Evolutionary conservation across 1,140 invertebrate genomes (phyloP).

Genomic region (Caenorhabditis tropicalis): DNA sequence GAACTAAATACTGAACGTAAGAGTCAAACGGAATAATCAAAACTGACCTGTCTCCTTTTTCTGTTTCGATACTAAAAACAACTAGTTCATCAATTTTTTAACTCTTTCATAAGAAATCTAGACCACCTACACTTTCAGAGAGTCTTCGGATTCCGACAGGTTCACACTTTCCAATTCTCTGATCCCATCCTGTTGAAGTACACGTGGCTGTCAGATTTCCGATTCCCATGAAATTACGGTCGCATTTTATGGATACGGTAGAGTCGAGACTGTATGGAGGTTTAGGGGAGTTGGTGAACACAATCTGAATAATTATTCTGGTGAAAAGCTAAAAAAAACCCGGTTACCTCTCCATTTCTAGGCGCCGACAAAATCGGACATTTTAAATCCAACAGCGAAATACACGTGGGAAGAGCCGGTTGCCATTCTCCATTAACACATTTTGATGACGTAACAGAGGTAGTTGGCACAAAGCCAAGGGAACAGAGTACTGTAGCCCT

Average conservation of each 20-base stretch:
- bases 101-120: not conserved
- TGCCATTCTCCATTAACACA: constrained; percentile 14
- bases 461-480: not conserved
- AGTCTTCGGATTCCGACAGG: constrained; percentile 8
- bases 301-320: not conserved
- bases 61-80: constrained; percentile 8
- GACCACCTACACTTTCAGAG: constrained; percentile 7
- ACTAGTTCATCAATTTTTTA: not conserved
- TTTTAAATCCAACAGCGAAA: not conserved
- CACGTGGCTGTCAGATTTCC: constrained; percentile 13
- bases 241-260: not conserved
- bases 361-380: constrained; percentile 27
- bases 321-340: not conserved
- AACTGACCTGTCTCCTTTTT: not conserved
- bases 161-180: constrained; percentile 8
- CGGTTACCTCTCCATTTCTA: not conserved
- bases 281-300: constrained; percentile 1
- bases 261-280: constrained; percentile 4
- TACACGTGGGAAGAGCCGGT: not conserved
- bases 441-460: not conserved
- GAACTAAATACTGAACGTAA: not conserved
- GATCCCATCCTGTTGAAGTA: constrained; percentile 9
- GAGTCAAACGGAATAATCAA: not conserved
- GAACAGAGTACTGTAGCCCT: not conserved
- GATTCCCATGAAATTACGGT: not conserved